Conservation (phyloP, 1,140 invertebrate genomes). For the Aphelenchoides fujianensis region DNA sequence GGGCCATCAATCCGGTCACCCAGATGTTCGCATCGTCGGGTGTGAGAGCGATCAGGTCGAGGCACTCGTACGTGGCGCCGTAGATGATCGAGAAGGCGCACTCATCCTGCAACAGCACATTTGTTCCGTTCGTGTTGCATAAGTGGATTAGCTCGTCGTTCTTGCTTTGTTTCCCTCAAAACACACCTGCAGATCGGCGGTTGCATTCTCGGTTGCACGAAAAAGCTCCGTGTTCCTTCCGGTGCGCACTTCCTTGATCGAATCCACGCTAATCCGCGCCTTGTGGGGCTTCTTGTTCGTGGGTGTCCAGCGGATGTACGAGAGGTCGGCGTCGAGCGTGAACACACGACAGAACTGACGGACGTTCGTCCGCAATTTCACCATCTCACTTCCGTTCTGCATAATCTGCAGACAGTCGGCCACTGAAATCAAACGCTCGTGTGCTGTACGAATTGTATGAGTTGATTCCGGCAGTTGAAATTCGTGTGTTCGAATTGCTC, state of each 20-base stretch:
- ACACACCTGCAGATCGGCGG: conserved; percentile 62
- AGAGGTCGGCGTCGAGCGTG: conserved; percentile 67
- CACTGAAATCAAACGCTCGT: conserved; percentile 63
- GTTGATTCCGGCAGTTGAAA: conserved; percentile 1
- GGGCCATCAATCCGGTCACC: conserved; percentile 64
- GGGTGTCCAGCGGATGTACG: conserved; percentile 69
- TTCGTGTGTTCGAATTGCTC: too few relatives aligned
- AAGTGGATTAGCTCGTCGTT: too few relatives aligned
- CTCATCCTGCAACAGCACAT: conserved; percentile 64
- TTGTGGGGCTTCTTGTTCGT: conserved; percentile 71
- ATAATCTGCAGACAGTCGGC: conserved; percentile 69
- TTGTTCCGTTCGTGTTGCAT: background rate
- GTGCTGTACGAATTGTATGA: background rate
- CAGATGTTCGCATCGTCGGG: conserved; percentile 71
- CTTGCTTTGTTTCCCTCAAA: conserved; percentile 4
- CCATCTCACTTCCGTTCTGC: conserved; percentile 68
- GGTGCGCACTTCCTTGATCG: conserved; percentile 68
- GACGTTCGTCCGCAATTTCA: conserved; percentile 69
- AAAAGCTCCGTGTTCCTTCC: conserved; percentile 69
- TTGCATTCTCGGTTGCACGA: conserved; percentile 66
- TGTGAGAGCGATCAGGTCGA: conserved; percentile 69
- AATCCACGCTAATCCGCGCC: conserved; percentile 67
- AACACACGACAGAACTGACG: conserved; percentile 70
- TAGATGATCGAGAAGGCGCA: conserved; percentile 71
- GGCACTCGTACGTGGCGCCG: conserved; percentile 68